Evolutionary conservation across 2,797 vertebrate genomes (phyloP), one percentile per base, ranked within the genome.

Genomic region (Rhinatrema bivittatum): DNA sequence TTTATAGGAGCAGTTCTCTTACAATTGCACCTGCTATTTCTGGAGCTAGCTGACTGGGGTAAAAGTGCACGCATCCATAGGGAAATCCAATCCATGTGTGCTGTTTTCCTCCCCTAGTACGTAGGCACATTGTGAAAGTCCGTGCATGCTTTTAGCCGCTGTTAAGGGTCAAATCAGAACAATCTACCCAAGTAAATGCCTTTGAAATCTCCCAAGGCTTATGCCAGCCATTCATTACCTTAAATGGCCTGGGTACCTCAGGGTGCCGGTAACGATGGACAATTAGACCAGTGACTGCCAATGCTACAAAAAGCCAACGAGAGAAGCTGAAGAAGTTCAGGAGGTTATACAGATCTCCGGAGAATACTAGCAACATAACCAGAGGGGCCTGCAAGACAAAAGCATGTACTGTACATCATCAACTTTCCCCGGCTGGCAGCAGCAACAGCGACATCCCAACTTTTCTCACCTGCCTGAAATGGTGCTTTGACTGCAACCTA

Each of bases 271-370:
- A 35, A 2, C 72, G 74, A 18, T 81, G 76, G 29, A 78, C 42
- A 2, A 76, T 72, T 34, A 79, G 72, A 5, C 78, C 78, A 0
- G 79, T 52, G 7, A 78, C 79, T 29, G 71, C 70, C 11, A 79
- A 20, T n/a, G 78, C 78, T 57, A 81, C 74, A 59, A 81, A 81
- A 30, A 81, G 63, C 76, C 78, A 81, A 23, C 76, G 61, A 29
- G 78, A 76, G 47, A 79, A 78, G 41, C 78, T 81, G 64, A 76
- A 77, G 61, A 81, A 81, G 58, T 68, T 77, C 58, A 81, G 7
- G 1, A 81, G 63, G 9, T 68, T 74, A 35, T 78, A 78, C 37
- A 81, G 62, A 19, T 81, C 78, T 45, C 78, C 78, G 0, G 81
- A 47, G 31, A 63, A 72, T 41, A 81, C 68, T 78, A 81, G 79